A percentile compares a stretch with the other conserved stretches of the same genome.
Conservation (phyloP, 2,113 vertebrate genomes). For the Gavialis gangeticus region DNA sequence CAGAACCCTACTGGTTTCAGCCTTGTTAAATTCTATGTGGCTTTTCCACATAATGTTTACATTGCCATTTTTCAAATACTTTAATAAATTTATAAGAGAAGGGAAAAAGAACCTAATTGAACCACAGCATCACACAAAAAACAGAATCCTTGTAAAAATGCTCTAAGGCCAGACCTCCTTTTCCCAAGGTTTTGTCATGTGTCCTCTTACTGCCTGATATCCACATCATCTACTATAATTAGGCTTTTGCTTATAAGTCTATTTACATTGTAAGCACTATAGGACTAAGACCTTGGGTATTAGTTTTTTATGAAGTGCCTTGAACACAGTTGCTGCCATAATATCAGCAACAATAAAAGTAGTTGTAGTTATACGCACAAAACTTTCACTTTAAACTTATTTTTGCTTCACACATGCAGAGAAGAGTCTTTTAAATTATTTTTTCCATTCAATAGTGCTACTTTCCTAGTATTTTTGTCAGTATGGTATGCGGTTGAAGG, state of each 20-base stretch:
- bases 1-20: background rate
- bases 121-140: background rate
- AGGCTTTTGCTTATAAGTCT: background rate
- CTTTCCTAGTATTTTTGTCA: background rate
- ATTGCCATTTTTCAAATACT: background rate
- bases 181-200: background rate
- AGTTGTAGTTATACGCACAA: background rate
- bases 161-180: background rate
- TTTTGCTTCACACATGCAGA: background rate
- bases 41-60: background rate
- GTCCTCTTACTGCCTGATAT: fast-evolving
- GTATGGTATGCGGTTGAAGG: background rate
- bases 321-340: background rate
- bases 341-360: background rate
- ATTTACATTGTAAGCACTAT: background rate
- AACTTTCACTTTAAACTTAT: background rate
- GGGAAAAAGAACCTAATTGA: background rate
- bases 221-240: background rate
- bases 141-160: background rate
- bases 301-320: background rate
- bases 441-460: background rate
- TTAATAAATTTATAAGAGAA: background rate
- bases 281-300: background rate
- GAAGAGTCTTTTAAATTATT: background rate
- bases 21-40: background rate